Base-by-base conservation (phyloP, 2,113 vertebrate species). In the Nyctereutes procyonoides region DNA sequence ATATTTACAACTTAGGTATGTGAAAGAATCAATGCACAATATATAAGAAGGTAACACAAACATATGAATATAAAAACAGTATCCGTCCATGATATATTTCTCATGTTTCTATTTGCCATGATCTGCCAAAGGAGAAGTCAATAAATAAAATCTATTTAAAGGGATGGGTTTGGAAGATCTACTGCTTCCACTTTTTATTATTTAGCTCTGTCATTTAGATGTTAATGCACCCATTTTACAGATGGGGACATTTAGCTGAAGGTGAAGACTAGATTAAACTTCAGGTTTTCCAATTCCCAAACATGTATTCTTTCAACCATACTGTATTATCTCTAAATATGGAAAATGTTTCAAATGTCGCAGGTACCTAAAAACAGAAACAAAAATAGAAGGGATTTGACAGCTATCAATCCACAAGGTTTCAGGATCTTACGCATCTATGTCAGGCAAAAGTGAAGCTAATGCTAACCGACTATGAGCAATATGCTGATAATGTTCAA, bases 61-160 rank as follows among this genome's bases (percentile, higher is more conserved):
- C 53, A 98, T 90, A 97, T 53, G 95, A 62, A 80, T 32, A 60
- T 53, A 73, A 84, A 94, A 92, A 62, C 51, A 88, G 63, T 93
- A 74, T 60, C 73, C 53, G 92, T 98, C 58, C 92, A 90, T 94
- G 84, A 97, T 51, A 26, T 9, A 73, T 10, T 20, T 53, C 60
- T 96, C n/a, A 2, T 5, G 2, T 48, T 56, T 35, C 67, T 73
- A 84, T 79, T 51, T 96, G 83, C 71, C 73, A 97, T 77, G 89
- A 97, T 56, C 69, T 87, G 62, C 4, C 76, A 76, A 87, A 97
- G 91, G 80, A 74, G 96, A 95, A 96, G 96, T 62, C 67, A 92
- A 9, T 92, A 96, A 55, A 20, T 81, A 96, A 79, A 96, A 97
- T 95, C 55, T 92, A 90, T 90, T 95, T 92, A 94, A 79, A 97